A percentile compares a stretch with the other conserved stretches of the same genome.
phyloP scores from a whole-genome alignment of 2,797 vertebrate genomes.

The Tangara arthus region DNA sequence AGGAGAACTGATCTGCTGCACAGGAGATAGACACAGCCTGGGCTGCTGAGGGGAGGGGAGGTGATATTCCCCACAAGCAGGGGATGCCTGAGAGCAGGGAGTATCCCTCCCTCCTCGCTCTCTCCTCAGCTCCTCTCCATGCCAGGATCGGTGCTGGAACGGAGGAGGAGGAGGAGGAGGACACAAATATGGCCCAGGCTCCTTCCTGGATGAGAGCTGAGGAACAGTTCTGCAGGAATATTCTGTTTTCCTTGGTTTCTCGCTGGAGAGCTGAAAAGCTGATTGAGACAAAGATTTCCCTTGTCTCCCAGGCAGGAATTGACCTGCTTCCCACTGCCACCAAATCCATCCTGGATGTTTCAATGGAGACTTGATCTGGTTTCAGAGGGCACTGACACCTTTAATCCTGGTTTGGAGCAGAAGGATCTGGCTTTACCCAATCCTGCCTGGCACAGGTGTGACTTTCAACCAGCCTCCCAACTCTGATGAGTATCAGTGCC shows the following conservation, averaged over 20 bases:
- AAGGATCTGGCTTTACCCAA: background rate
- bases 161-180: background rate
- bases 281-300: background rate
- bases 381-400: background rate
- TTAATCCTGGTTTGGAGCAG: background rate
- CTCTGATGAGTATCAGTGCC: background rate
- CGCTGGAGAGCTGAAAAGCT: background rate
- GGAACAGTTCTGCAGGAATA: background rate
- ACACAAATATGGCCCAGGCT: background rate
- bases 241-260: background rate
- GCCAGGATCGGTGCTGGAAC: fast-evolving
- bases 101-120: background rate
- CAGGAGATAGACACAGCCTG: background rate
- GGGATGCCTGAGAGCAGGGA: background rate
- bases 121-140: fast-evolving
- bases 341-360: background rate
- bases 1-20: background rate
- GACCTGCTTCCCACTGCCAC: background rate
- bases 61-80: background rate
- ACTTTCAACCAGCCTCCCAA: background rate
- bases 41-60: background rate
- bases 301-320: background rate
- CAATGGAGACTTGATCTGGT: background rate
- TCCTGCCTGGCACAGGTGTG: background rate
- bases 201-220: background rate